Evolutionary conservation across 2,797 vertebrate genomes (phyloP).

Genomic region (Anisognathus igniventris): DNA sequence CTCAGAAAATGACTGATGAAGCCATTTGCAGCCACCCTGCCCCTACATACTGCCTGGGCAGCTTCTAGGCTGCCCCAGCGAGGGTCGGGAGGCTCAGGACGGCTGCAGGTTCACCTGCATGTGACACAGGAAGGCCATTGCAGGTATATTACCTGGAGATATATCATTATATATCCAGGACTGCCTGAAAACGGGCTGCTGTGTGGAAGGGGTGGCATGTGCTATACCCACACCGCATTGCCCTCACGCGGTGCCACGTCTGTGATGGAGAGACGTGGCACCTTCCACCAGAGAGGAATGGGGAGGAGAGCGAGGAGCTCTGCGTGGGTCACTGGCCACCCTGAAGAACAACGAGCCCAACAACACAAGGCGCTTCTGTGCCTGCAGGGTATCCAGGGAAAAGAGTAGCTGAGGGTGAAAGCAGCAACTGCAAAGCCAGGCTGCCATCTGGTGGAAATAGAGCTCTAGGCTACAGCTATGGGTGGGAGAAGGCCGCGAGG

Average conservation of each 20-base stretch:
- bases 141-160: no score
- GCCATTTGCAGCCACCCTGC: neutral
- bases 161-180: no score
- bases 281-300: neutral
- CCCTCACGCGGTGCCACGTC: neutral
- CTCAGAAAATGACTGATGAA: neutral
- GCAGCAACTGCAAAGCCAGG: neutral
- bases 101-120: neutral
- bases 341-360: neutral
- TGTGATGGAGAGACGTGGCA: neutral
- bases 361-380: neutral
- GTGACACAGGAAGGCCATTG: neutral
- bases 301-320: neutral
- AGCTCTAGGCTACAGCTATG: neutral
- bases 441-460: neutral
- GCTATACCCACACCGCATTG: neutral
- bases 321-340: neutral
- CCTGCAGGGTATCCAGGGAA: neutral
- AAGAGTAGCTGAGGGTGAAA: neutral
- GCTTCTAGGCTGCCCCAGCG: no score
- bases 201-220: neutral
- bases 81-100: rapidly evolving
- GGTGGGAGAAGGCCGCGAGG: neutral
- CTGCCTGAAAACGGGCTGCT: neutral
- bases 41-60: neutral